Evolutionary conservation across 2,888 invertebrate species (phyloP), one percentile per base, ranked within the genome.

Genomic region (Drosophila infuscata): DNA sequence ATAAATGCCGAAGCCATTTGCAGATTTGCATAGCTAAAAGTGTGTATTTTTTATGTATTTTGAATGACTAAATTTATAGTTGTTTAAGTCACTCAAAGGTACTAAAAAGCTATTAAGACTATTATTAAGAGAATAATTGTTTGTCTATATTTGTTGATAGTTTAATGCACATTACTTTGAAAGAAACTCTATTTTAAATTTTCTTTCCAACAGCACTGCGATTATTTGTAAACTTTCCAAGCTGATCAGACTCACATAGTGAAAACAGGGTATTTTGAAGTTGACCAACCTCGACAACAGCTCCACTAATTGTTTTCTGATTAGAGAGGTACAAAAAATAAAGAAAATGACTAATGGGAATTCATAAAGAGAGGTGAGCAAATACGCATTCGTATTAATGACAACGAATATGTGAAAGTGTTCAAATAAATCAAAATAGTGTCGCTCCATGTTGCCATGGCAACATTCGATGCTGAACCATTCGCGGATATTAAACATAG

Each of bases 341-440:
- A 68, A 3, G 25, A 29, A 71, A 61, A 59, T 73, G 48, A 66
- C 41, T 51, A 38, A 15, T n/a, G 41, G 30, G 20, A 33, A 35
- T 48, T n/a, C 7, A 53, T 41, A 33, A 20, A 20, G 29, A 60
- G 38, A 43, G 29, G n/a, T 51, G 66, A 25, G 20, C 29, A 70
- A 69, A 64, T 38, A 51, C 66, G 56, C 49, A 77, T 71, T 62
- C 62, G 63, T 67, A 46, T 46, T 46, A 25, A 56, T 71, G 69
- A 52, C 69, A 73, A 61, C 63, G 49, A 68, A 69, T 66, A 69
- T 56, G 70, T 67, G 54, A 68, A 74, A 79, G 74, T 68, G 61
- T 58, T 35, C 25, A 63, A 59, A 60, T 17, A 8, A 25, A 32
- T 20, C 15, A 32, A 29, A n/a, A 11, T 38, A 52, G 11, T 54